These are phyloP conservation scores for Ditylenchus weischeri DNA, from an alignment of 2,888 invertebrate genomes.

Conservation along the genomic window DNA sequence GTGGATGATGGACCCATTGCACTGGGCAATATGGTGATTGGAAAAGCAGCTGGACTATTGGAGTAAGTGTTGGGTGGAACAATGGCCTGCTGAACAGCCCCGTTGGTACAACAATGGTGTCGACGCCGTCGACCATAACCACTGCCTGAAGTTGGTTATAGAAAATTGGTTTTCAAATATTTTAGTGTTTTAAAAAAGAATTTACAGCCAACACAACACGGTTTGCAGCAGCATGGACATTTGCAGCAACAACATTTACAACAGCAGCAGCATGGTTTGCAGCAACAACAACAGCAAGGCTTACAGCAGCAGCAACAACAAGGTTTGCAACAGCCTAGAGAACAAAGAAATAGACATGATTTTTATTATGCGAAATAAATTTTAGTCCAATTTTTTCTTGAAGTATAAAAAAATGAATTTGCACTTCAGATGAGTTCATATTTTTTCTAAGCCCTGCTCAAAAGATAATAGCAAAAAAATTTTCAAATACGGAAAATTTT, in stretches of 20 bases:
- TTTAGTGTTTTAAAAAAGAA: neutral
- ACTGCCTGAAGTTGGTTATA: slow-evolving; percentile 15
- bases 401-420: no score
- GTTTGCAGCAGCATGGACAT: slow-evolving; percentile 21
- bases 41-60: neutral
- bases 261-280: slow-evolving; percentile 19
- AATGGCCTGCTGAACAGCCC: neutral
- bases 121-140: slow-evolving; percentile 16
- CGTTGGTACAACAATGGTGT: neutral
- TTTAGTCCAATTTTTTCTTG: no score
- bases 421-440: no score
- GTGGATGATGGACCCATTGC: neutral
- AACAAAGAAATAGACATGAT: neutral
- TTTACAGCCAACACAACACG: slow-evolving; percentile 18
- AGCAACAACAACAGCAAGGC: slow-evolving; percentile 22
- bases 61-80: slow-evolving; percentile 1
- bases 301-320: slow-evolving; percentile 6
- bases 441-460: no score
- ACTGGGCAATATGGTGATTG: neutral
- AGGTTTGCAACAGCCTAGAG: neutral
- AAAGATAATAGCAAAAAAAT: no score
- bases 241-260: slow-evolving; percentile 28
- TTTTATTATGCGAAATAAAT: no score
- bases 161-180: neutral
- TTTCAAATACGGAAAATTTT: no score